Base-by-base conservation (phyloP, 2,888 invertebrate species). In the Parnassius glacialis region DNA sequence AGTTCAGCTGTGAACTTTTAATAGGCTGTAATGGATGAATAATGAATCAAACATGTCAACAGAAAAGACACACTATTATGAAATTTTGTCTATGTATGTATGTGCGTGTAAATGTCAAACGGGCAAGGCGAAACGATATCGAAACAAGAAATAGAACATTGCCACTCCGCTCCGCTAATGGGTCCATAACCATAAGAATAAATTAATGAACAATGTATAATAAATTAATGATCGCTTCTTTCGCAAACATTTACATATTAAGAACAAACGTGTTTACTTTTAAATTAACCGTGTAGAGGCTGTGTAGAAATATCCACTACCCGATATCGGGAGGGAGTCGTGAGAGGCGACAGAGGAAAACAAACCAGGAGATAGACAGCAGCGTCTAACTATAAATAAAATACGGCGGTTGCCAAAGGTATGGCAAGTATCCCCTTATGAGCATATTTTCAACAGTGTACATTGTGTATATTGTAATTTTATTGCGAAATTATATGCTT, bases 111-210 rank as follows among this genome's bases (percentile, higher is more conserved):
- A 61, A 61, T 61, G 61, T 61, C 61, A 61, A 57, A 57, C 20
- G 45, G 12, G 42, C 56, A 61, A 61, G 57, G 61, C 45, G 52
- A 52, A 47, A 61, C 52, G 42, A 57, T 16, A 56, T 55, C 12
- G 11, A 44, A 61, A 56, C 55, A 51, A 44, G 55, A 61, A 61
- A 41, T 43, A 56, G 42, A 61, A 61, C 41, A 43, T 57, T 47
- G 52, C 41, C 25, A 25, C 25, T 25, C 25, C 16, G 41, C 52
- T 13, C 25, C 41, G 45, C 20, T 57, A 57, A 57, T 61, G 16
- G 52, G n/a, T 57, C 42, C 48, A 43, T 54, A 13, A 59, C 45
- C 45, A 61, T 52, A 55, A 61, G 51, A 51, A 60, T 55, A 60
- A 60, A 60, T 60, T 50, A 60, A 20, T 16, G 25, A 25, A 25